A percentile compares a stretch with the other conserved stretches of the same genome.
These are phyloP conservation scores for Amblyteles armatorius DNA, from an alignment of 2,888 invertebrate genomes.

Conservation along the genomic window DNA sequence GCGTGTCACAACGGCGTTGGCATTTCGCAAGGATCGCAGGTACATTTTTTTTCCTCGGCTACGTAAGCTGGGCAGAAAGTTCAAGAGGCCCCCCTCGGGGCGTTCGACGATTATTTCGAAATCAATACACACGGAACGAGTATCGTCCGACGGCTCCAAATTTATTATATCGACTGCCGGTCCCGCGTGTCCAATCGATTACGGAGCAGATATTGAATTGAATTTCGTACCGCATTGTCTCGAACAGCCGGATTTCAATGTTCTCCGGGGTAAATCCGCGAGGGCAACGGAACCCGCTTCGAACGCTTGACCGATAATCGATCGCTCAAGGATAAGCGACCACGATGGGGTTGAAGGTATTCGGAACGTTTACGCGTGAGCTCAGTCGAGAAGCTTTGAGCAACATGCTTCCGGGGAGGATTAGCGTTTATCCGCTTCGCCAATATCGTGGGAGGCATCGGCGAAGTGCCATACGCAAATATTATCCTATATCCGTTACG, in stretches of 20 bases:
- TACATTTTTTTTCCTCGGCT: conserved; percentile 9
- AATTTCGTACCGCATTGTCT: conserved; percentile 42
- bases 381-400: conserved; percentile 39
- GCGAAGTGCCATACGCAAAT: not conserved
- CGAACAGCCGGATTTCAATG: not conserved
- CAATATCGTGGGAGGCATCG: not conserved
- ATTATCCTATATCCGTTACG: not conserved
- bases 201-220: conserved; percentile 33
- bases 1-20: conserved; percentile 20
- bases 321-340: conserved; percentile 25
- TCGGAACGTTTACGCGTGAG: conserved; percentile 54
- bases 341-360: conserved; percentile 11
- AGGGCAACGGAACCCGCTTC: conserved; percentile 4
- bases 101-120: conserved; percentile 33
- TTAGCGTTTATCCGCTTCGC: conserved; percentile 23
- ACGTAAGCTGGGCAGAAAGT: conserved; percentile 33
- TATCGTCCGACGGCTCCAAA: not conserved
- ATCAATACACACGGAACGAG: conserved; percentile 13
- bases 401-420: conserved; percentile 4
- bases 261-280: not conserved
- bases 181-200: conserved; percentile 46
- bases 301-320: conserved; percentile 51
- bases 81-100: conserved; percentile 26
- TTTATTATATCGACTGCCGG: conserved; percentile 2
- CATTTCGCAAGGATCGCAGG: conserved; percentile 37